A percentile compares a stretch with the other conserved stretches of the same genome.
phyloP scores from a whole-genome alignment of 2,888 invertebrate species.

The Toxonevra muliebris region DNA sequence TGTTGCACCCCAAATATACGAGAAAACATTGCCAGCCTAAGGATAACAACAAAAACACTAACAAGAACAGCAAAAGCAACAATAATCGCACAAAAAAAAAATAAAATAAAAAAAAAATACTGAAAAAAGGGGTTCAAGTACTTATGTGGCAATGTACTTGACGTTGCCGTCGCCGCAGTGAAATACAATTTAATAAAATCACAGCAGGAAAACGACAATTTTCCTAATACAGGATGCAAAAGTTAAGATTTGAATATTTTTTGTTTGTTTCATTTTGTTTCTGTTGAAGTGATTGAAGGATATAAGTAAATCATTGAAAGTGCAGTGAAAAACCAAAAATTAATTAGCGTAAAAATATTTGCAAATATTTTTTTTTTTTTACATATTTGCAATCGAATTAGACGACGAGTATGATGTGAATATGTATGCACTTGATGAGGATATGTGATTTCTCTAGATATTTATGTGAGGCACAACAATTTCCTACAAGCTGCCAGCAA shows the following conservation, averaged over 20 bases:
- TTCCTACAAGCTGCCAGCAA: constrained; percentile 39
- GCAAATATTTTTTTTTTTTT: constrained; percentile 20
- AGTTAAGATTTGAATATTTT: too few relatives aligned
- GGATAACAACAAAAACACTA: too few relatives aligned
- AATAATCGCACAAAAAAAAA: too few relatives aligned
- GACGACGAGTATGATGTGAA: neutral
- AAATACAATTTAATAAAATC: constrained; percentile 53
- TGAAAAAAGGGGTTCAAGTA: constrained; percentile 19
- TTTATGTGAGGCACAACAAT: constrained; percentile 26
- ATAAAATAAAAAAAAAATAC: too few relatives aligned
- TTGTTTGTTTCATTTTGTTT: too few relatives aligned
- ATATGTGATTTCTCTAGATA: too few relatives aligned
- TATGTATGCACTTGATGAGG: neutral
- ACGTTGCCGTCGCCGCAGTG: constrained; percentile 28
- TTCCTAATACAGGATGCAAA: neutral
- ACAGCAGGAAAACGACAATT: constrained; percentile 50
- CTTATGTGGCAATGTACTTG: constrained; percentile 18
- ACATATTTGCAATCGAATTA: constrained; percentile 1
- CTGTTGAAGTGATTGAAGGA: too few relatives aligned
- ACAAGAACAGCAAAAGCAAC: too few relatives aligned
- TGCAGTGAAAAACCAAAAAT: constrained; percentile 47
- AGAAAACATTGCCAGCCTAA: too few relatives aligned
- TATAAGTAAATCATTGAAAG: constrained; percentile 24
- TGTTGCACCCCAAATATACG: constrained; percentile 27
- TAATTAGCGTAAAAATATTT: constrained; percentile 63